Evolutionary conservation across 2,888 invertebrate species (phyloP).

Genomic region (Eutolmus rufibarbis): DNA sequence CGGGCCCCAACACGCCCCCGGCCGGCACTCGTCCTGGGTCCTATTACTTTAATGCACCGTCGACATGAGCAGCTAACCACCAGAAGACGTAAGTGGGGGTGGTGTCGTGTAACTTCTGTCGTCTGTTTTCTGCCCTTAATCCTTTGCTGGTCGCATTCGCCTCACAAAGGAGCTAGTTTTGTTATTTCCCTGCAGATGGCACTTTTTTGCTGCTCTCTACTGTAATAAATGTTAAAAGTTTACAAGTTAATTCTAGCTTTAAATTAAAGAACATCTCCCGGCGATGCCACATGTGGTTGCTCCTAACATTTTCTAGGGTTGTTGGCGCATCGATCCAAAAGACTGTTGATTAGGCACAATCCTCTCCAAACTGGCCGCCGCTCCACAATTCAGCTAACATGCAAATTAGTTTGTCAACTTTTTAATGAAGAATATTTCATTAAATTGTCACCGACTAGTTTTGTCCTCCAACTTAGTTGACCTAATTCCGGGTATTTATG

Average conservation of each 20-base stretch:
- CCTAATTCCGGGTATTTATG: not conserved
- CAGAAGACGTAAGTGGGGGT: not conserved
- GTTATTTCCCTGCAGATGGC: conserved; percentile 28
- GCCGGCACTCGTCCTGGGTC: not conserved
- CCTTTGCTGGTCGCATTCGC: not conserved
- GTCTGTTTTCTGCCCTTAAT: not conserved
- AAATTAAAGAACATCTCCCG: conserved; percentile 11
- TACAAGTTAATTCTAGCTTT: conserved; percentile 17
- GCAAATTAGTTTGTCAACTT: conserved; percentile 17
- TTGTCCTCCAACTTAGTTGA: not conserved
- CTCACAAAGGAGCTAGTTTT: conserved; percentile 13
- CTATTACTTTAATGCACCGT: conserved; percentile 5
- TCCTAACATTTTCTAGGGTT: not conserved
- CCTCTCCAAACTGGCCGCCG: not conserved
- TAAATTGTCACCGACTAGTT: not conserved
- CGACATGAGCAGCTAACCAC: not conserved
- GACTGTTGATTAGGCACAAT: conserved; percentile 14
- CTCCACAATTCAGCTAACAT: not conserved
- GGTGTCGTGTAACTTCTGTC: not conserved
- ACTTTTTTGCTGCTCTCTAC: not conserved
- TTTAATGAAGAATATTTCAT: conserved; percentile 17
- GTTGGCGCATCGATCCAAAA: not conserved
- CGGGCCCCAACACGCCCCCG: not conserved
- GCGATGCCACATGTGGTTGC: conserved; percentile 11
- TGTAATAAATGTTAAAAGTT: conserved; percentile 28